These are phyloP conservation scores for Paramuricea clavata DNA, from an alignment of 92 coral and sea anemone species.

Conservation along the genomic window DNA sequence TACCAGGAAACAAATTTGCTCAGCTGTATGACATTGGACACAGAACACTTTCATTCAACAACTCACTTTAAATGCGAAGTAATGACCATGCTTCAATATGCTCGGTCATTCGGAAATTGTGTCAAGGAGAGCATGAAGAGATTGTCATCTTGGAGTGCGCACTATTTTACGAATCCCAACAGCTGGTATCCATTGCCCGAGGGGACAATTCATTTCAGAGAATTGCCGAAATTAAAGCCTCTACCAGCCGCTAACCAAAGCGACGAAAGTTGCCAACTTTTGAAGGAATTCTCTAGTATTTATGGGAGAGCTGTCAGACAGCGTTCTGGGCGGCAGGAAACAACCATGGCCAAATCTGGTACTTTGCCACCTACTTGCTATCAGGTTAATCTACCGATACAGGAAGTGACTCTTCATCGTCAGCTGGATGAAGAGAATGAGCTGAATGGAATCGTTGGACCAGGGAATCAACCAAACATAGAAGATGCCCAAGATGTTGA, in stretches of 20 bases:
- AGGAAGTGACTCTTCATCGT: slow-evolving; percentile 23
- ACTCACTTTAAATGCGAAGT: slow-evolving; percentile 47
- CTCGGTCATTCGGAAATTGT: slow-evolving; percentile 56
- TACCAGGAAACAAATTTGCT: slow-evolving; percentile 47
- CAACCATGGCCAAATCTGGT: slow-evolving; percentile 54
- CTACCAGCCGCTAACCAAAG: slow-evolving; percentile 45
- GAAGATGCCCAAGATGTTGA: slow-evolving; percentile 8
- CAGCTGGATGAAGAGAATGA: background rate
- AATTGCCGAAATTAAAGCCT: slow-evolving; percentile 41
- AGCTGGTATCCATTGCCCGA: slow-evolving; percentile 48
- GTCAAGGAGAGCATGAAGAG: slow-evolving; percentile 61
- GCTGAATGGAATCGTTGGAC: background rate
- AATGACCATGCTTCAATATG: slow-evolving; percentile 62
- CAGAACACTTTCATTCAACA: slow-evolving; percentile 55
- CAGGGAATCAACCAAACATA: background rate
- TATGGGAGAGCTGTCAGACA: slow-evolving; percentile 48
- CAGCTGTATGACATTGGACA: slow-evolving; percentile 62
- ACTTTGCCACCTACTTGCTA: slow-evolving; percentile 52
- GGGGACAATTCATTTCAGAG: slow-evolving; percentile 46
- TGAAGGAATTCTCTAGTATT: slow-evolving; percentile 41
- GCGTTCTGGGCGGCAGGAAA: slow-evolving; percentile 57
- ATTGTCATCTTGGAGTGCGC: slow-evolving; percentile 61
- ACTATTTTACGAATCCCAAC: slow-evolving; percentile 49
- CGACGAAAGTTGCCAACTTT: slow-evolving; percentile 50
- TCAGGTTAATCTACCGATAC: slow-evolving; percentile 50